Evolutionary conservation across 2,113 vertebrate species (phyloP).

Genomic region (Hemicordylus capensis): DNA sequence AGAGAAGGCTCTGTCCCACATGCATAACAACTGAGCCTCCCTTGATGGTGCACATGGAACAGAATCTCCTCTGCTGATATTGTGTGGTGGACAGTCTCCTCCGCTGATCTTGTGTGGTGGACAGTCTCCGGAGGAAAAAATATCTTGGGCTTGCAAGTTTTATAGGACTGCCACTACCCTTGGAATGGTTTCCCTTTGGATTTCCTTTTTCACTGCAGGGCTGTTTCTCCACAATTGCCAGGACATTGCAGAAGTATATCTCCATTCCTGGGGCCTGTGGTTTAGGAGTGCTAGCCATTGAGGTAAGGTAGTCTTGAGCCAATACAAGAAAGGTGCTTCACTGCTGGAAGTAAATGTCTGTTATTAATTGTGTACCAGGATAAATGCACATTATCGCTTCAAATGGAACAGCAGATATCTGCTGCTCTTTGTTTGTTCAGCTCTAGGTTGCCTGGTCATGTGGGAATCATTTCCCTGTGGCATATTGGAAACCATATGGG

Average conservation of each 20-base stretch:
- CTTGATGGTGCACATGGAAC: too few relatives aligned
- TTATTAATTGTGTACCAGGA: neutral
- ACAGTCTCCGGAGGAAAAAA: too few relatives aligned
- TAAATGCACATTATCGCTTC: neutral
- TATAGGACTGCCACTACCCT: neutral
- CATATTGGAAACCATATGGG: neutral
- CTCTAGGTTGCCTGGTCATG: neutral
- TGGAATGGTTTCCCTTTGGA: neutral
- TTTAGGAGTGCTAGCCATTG: slow-evolving; percentile 20
- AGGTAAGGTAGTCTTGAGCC: slow-evolving; percentile 21
- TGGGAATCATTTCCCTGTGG: neutral
- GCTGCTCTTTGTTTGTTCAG: too few relatives aligned
- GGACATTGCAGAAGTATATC: slow-evolving; percentile 23
- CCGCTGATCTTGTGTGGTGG: too few relatives aligned
- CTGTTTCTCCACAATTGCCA: slow-evolving; percentile 27
- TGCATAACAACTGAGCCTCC: too few relatives aligned
- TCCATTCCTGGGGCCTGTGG: neutral
- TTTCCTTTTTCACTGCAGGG: slow-evolving; percentile 31
- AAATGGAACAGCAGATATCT: neutral
- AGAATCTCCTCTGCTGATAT: too few relatives aligned
- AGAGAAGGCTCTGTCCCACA: too few relatives aligned
- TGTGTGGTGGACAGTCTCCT: too few relatives aligned
- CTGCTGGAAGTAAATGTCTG: neutral
- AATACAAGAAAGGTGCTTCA: neutral
- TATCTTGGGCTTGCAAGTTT: neutral